These are phyloP conservation scores for Perca flavescens DNA, from an alignment of 2,113 vertebrate species.

Conservation along the genomic window DNA sequence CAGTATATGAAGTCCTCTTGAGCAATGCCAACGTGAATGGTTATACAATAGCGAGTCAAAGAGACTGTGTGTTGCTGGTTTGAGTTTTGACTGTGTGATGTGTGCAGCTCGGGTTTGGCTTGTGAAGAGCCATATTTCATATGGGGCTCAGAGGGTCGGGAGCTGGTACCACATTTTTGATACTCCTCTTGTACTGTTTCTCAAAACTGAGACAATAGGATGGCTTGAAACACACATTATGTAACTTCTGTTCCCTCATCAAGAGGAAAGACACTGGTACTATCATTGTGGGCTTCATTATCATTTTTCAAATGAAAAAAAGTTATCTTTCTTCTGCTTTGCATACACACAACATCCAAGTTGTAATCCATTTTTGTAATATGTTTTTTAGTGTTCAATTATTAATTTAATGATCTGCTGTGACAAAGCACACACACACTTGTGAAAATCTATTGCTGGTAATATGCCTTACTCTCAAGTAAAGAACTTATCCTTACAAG, in stretches of 20 bases:
- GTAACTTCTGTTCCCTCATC: constrained; percentile 21
- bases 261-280: constrained; percentile 31
- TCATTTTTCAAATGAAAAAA: constrained; percentile 33
- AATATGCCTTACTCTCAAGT: neutral
- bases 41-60: constrained; percentile 67
- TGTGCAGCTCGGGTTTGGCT: constrained; percentile 78
- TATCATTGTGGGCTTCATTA: constrained; percentile 22
- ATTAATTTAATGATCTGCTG: neutral
- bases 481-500: neutral
- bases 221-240: constrained; percentile 41
- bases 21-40: constrained; percentile 53
- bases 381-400: constrained; percentile 8
- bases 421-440: neutral
- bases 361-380: neutral
- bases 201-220: constrained; percentile 57
- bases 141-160: constrained; percentile 61
- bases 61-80: constrained; percentile 61
- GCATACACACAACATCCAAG: constrained; percentile 8
- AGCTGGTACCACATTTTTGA: constrained; percentile 64
- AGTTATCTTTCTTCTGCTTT: neutral
- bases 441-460: neutral
- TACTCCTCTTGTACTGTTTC: constrained; percentile 41
- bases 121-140: constrained; percentile 65
- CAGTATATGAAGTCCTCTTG: constrained; percentile 49
- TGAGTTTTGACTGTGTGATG: constrained; percentile 70